Base-by-base conservation (phyloP, 1,140 invertebrate species). In the Drosophila mauritiana region DNA sequence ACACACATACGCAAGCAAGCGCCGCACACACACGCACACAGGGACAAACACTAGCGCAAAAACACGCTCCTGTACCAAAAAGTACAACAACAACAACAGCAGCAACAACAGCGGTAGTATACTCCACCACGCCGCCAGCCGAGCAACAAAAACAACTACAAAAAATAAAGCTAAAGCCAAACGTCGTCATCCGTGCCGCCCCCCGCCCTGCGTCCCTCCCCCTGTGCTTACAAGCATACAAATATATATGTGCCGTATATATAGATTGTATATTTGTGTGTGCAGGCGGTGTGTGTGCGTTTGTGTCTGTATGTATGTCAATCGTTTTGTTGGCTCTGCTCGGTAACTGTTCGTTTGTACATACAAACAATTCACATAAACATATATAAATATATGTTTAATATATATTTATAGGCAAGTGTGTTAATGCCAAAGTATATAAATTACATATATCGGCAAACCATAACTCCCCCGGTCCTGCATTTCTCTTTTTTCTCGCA, bases 21-120 rank as follows among this genome's bases (percentile, higher is more conserved):
- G 39, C 34, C 27, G 61, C 70, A 57, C 43, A 58, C 80, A 69
- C 52, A 75, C 48, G 59, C 55, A 73, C 17, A 61, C 42, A 80
- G 54, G 17, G 37, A 39, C 67, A 69, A 42, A 86, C 63, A 73
- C 83, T 77, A 88, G 69, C 82, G 82, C 70, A 88, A 69, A 78
- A 88, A 86, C 84, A 88, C 84, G 84, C 83, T 88, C 84, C 83
- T 88, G 83, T 88, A 88, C 83, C 75, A 73, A 83, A 68, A 67
- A 64, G 37, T 39, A 27, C 51, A 39, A 62, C 64, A 68, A 67
- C 61, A 67, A 51, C 27, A 31, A 67, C 58, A 58, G 36, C 48
- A 49, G 42, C 58, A 67, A 67, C 37, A 63, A 67, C 58, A 58
- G 55, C 48, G 49, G 42, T 45, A 67, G 63, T 63, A 74, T 82